These are phyloP conservation scores for Candidula unifasciata DNA, from an alignment of 2,888 invertebrate genomes.

Conservation along the genomic window DNA sequence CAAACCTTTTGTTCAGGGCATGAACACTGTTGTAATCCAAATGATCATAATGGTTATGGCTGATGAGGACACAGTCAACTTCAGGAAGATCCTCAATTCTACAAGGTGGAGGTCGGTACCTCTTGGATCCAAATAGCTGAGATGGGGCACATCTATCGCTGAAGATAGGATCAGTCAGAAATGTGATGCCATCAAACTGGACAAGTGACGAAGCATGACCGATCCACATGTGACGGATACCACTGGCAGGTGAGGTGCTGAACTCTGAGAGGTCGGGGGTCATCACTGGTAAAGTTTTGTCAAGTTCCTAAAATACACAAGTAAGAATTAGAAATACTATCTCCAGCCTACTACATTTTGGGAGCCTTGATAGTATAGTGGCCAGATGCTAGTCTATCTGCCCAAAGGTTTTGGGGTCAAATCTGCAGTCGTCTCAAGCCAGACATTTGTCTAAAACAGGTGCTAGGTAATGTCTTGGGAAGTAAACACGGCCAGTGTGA, in stretches of 20 bases:
- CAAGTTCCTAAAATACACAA: conserved; percentile 59
- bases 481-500: too few species aligned
- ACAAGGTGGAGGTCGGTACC: conserved; percentile 74
- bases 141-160: conserved; percentile 76
- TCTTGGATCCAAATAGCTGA: conserved; percentile 73
- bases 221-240: conserved; percentile 78
- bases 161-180: conserved; percentile 80
- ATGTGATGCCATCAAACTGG: conserved; percentile 76
- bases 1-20: conserved; percentile 63
- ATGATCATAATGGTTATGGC: conserved; percentile 80
- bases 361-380: too few species aligned
- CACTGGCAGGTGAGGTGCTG: conserved; percentile 58
- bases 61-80: conserved; percentile 79
- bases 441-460: too few species aligned
- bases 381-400: too few species aligned
- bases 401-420: too few species aligned
- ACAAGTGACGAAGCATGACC: conserved; percentile 79
- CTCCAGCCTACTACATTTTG: not conserved
- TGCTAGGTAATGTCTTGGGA: too few species aligned
- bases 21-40: conserved; percentile 75
- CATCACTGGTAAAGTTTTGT: conserved; percentile 69
- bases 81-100: conserved; percentile 77
- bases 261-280: conserved; percentile 66
- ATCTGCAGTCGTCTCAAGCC: not conserved
- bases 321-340: not conserved